phyloP scores from a whole-genome alignment of 2,113 vertebrate species.

The Macrotus californicus region DNA sequence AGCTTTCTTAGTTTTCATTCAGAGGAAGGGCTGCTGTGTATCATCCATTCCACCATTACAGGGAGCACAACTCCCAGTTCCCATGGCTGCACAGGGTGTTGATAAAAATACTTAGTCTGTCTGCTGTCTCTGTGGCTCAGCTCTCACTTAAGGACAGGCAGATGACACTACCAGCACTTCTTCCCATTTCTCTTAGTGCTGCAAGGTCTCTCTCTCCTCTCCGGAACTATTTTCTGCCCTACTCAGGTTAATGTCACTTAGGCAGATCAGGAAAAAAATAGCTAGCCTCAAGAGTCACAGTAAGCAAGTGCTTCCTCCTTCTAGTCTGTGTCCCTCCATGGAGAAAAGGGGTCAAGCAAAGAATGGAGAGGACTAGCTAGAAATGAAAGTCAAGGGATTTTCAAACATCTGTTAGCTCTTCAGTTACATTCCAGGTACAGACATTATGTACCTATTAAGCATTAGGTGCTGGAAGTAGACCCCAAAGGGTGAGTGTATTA shows the following conservation, averaged over 20 bases:
- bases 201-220: not conserved
- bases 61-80: not conserved
- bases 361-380: not conserved
- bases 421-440: not conserved
- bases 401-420: not conserved
- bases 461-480: not conserved
- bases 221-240: not conserved
- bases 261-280: not conserved
- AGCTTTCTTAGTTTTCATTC: not conserved
- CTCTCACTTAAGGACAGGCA: not conserved
- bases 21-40: not conserved
- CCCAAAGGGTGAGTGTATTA: not conserved
- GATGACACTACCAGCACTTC: not conserved
- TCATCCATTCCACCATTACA: not conserved
- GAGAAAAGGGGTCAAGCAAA: not conserved
- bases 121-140: not conserved
- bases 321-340: not conserved
- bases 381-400: not conserved
- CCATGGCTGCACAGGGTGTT: not conserved
- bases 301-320: not conserved
- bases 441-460: not conserved
- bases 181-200: not conserved
- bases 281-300: not conserved
- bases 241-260: not conserved
- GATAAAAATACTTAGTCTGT: not conserved